Percentiles rank a stretch among this genome's conserved stretches.
These are phyloP conservation scores for Chlamydotis undulata DNA, from an alignment of 2,113 vertebrate species.

Conservation along the genomic window DNA sequence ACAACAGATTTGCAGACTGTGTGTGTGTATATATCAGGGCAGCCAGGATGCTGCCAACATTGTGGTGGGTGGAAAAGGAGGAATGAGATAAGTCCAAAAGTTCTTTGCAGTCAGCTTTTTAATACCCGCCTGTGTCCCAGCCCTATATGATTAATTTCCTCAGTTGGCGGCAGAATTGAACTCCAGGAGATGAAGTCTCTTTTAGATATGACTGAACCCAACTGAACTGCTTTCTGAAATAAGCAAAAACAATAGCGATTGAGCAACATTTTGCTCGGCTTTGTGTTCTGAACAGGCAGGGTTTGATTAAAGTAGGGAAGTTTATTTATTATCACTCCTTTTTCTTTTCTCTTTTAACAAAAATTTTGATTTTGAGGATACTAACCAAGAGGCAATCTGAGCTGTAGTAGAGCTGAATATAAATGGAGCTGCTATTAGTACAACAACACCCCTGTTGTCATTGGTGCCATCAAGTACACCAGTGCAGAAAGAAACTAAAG, in stretches of 20 bases:
- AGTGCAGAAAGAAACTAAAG: not conserved
- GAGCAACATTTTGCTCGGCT: slow-evolving; percentile 31
- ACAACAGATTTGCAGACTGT: not conserved
- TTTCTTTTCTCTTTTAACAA: not conserved
- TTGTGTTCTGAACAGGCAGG: slow-evolving; percentile 46
- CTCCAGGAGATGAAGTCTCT: not conserved
- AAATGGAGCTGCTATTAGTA: not conserved
- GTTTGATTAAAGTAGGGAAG: slow-evolving; percentile 46
- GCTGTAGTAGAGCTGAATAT: not conserved
- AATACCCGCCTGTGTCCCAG: not conserved
- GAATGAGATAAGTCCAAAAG: not conserved
- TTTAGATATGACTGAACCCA: slow-evolving; percentile 40
- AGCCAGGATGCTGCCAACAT: not conserved
- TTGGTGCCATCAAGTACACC: not conserved
- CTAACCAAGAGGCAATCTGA: not conserved
- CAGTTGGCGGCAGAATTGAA: not conserved
- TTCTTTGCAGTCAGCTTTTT: not conserved
- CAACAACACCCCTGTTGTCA: not conserved
- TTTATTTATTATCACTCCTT: slow-evolving; percentile 14
- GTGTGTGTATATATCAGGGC: not conserved
- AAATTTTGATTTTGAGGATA: not conserved
- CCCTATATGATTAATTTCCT: not conserved
- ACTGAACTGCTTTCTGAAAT: slow-evolving; percentile 29
- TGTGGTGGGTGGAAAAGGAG: not conserved
- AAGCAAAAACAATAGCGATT: slow-evolving; percentile 50